A percentile compares a stretch with the other conserved stretches of the same genome.
phyloP scores from a whole-genome alignment of 2,797 vertebrate genomes.

The Telmatherina bonti region DNA sequence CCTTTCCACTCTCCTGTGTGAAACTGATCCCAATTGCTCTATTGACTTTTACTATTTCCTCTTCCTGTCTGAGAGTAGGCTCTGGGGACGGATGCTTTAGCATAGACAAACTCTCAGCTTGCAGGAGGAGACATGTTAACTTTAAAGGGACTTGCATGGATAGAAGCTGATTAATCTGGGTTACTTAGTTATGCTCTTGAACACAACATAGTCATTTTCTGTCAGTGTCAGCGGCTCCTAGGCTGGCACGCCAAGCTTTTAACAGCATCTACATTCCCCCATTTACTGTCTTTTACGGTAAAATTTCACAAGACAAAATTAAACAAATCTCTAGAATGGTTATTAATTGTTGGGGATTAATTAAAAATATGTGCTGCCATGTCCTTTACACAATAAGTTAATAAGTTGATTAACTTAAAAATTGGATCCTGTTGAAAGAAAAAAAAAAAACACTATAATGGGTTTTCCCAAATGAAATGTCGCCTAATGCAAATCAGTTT shows the following conservation, averaged over 20 bases:
- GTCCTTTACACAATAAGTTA: background rate
- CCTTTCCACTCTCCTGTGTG: constrained; percentile 50
- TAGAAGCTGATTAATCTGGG: constrained; percentile 36
- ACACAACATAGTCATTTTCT: constrained; percentile 10
- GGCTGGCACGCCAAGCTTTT: background rate
- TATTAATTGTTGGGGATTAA: background rate
- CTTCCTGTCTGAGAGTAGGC: constrained; percentile 70
- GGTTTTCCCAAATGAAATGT: background rate
- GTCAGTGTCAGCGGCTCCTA: background rate
- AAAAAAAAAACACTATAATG: background rate
- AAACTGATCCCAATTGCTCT: constrained; percentile 75
- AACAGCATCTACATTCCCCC: background rate
- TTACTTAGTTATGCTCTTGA: constrained; percentile 29
- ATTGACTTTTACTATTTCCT: constrained; percentile 76
- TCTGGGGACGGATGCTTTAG: constrained; percentile 57
- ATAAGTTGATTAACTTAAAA: background rate
- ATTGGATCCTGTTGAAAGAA: background rate
- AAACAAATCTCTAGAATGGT: background rate
- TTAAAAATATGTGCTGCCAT: too few relatives aligned
- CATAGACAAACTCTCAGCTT: constrained; percentile 56
- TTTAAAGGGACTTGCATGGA: constrained; percentile 55
- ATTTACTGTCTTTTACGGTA: background rate
- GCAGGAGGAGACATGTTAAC: constrained; percentile 70
- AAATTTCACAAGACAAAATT: background rate
- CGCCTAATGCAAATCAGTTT: background rate